These are phyloP conservation scores for Rhabdophis nuchalis DNA, from an alignment of 2,797 vertebrate species.

Conservation along the genomic window DNA sequence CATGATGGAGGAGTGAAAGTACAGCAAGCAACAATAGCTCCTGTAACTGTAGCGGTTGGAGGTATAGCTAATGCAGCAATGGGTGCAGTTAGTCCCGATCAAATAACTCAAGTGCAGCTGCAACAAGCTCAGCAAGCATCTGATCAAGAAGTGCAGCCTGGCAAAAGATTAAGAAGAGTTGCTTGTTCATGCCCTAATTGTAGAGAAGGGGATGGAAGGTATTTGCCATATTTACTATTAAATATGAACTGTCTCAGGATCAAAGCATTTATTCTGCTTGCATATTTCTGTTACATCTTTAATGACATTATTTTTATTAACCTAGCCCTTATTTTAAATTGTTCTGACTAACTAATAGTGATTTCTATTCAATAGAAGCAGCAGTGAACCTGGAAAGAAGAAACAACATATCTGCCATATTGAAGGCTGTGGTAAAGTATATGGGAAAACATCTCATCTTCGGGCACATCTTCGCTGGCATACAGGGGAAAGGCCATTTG, in stretches of 20 bases:
- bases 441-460: conserved; percentile 97
- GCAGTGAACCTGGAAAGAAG: conserved; percentile 93
- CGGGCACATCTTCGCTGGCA: conserved; percentile 98
- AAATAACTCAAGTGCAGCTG: conserved; percentile 84
- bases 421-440: conserved; percentile 97
- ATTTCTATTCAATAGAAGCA: conserved; percentile 77
- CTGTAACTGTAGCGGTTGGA: conserved; percentile 90
- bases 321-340: conserved; percentile 24
- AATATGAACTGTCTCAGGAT: neutral
- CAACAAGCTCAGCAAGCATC: conserved; percentile 91
- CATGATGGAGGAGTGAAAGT: conserved; percentile 89
- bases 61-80: conserved; percentile 87
- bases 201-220: conserved; percentile 97
- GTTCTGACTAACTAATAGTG: conserved; percentile 31
- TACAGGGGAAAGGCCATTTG: conserved; percentile 96
- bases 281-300: neutral
- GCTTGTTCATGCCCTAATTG: conserved; percentile 98
- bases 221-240: conserved; percentile 34
- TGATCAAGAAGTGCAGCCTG: conserved; percentile 91
- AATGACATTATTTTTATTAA: conserved; percentile 25
- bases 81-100: conserved; percentile 90
- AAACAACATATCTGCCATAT: conserved; percentile 99
- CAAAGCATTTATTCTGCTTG: conserved; percentile 3
- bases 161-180: conserved; percentile 92
- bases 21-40: conserved; percentile 87